Base-by-base conservation (phyloP, 2,797 vertebrate genomes). In the Uromys caudimaculatus region DNA sequence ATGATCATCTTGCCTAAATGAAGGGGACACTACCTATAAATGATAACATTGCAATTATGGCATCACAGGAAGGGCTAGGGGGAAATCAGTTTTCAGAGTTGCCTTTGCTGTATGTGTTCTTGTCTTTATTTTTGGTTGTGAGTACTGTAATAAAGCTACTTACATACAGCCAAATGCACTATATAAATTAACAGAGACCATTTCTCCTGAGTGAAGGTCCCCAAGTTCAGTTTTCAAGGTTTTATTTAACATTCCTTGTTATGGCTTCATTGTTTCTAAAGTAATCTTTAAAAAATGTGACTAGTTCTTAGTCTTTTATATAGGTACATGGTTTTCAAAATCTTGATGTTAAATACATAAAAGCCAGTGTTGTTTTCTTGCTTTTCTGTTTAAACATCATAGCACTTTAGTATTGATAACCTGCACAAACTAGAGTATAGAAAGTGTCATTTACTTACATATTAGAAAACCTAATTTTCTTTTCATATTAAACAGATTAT, bases 401-500 rank as follows among this genome's bases (percentile, higher is more conserved):
- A 73, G 0, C 14, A 19, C 19, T 76, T 88, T 6, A 75, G 29
- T 89, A 11, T 90, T 21, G 14, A 23, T 93, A 89, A 90, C 6
- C 73, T 91, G 6, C 21, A 90, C 21, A 54, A 50, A 3, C 24
- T 85, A 86, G 94, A 89, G 10, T 96, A n/a, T 73, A 11, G 23
- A 24, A 97, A 92, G 50, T 94, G 3, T 94, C 69, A 73, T 50
- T 95, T 64, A 41, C 56, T 69, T 92, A 78, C 52, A 35, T 84
- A 19, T 85, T 96, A 89, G 62, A 85, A 95, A 64, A 50, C 92
- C 4, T 94, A 71, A 64, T 71, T 76, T 82, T 91, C 52, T 91
- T 93, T 69, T 77, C 17, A 89, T 96, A 54, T 95, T 81, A 84
- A 92, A 97, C 95, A 99, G 99, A 99, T 99, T 82, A 99, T 99